A percentile compares a stretch with the other conserved stretches of the same genome.
Evolutionary conservation across 2,113 vertebrate species (phyloP).

Genomic region (Callionymus lyra): DNA sequence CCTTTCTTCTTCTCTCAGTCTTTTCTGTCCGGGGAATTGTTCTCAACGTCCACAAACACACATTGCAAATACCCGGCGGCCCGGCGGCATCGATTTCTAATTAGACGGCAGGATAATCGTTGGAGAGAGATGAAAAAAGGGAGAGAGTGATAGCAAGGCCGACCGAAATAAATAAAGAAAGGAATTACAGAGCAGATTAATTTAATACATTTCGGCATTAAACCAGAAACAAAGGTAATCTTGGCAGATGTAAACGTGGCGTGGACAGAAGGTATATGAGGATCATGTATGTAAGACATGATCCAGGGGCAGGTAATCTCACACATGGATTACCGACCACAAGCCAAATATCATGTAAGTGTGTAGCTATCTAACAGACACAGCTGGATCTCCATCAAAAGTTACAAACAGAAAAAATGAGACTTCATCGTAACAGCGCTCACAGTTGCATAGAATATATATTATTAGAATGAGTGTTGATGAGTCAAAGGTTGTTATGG

Average conservation of each 20-base stretch:
- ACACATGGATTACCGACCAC: not conserved
- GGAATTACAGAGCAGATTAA: constrained; percentile 63
- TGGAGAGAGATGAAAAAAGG: constrained; percentile 70
- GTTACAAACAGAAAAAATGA: too few species aligned
- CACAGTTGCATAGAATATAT: too few species aligned
- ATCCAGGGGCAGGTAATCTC: not conserved
- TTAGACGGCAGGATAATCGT: constrained; percentile 77
- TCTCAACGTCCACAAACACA: constrained; percentile 80
- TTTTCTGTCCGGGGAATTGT: constrained; percentile 71
- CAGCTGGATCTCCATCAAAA: too few species aligned
- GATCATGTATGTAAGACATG: constrained; percentile 3
- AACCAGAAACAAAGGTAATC: constrained; percentile 54
- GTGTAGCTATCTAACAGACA: too few species aligned
- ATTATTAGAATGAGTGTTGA: too few species aligned
- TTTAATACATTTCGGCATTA: constrained; percentile 64
- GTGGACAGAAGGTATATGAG: constrained; percentile 36
- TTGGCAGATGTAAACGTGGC: constrained; percentile 40
- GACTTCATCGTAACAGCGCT: too few species aligned
- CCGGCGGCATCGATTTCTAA: constrained; percentile 79
- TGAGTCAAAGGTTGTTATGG: too few species aligned
- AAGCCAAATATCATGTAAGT: too few species aligned
- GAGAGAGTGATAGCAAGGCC: constrained; percentile 54
- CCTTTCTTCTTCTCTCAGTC: constrained; percentile 54
- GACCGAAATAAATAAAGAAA: constrained; percentile 66
- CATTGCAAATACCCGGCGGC: constrained; percentile 78